Base-by-base conservation (phyloP, 30 jellyfish, hydroid and myxozoan genomes). In the Aurelia aurita complex sp. Pacific region DNA sequence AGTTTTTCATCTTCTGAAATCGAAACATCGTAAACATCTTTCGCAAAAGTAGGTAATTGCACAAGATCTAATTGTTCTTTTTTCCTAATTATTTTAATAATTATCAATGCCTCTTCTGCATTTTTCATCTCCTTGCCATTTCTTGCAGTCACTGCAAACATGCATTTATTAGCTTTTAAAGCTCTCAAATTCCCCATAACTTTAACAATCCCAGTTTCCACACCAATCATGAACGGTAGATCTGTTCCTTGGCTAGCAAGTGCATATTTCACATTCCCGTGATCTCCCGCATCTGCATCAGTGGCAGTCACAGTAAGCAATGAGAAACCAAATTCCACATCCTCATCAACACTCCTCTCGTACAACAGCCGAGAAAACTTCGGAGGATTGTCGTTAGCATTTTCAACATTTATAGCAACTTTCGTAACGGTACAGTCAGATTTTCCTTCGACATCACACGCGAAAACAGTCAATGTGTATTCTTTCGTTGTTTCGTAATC, bases 361-460 rank as follows among this genome's bases (percentile, higher is more conserved):
- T 85, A 88, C 40, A 60, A 10, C 53, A 43, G 15, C 69, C 55
- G 55, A 7, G 80, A 16, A 84, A 93, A 93, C 3, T n/a, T 52
- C 4, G 98, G 98, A 0, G 55, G 16, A 77, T 93, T 82, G 73
- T 93, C 98, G 68, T 93, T 88, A 13, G 83, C 88, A 73, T 87
- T 95, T 19, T 36, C 85, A 43, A 88, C 80, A n/a, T 34, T 52
- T 42, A 93, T 85, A 13, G 5, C 70, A 5, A 93, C 74, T 57
- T 60, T 93, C 34, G 85, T 89, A 3, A 73, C 98, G 18, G 92
- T 91, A 68, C 92, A 79, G 4, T 88, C 90, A 8, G 91, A 73
- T 67, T 69, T 65, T 3, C 96, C 98, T 17, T 81, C 66, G 1
- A 63, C 73, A 62, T 87, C 96, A 78, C 96, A 87, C 63, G 98